Percentiles rank a stretch among this genome's conserved stretches.
These are phyloP conservation scores for Octodonta nipae DNA, from an alignment of 2,888 invertebrate species.

Conservation along the genomic window DNA sequence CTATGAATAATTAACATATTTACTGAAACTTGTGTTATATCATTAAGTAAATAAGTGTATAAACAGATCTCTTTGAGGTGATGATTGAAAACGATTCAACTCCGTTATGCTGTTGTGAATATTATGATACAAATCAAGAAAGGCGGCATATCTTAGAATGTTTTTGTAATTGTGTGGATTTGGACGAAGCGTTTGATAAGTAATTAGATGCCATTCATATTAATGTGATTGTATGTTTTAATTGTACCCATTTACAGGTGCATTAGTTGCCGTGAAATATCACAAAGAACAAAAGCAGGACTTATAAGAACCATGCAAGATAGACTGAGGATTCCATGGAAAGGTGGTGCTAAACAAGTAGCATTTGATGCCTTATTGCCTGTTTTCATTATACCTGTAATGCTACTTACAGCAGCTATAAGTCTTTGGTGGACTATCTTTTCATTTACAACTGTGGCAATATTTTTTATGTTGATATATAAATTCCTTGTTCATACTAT, in stretches of 20 bases:
- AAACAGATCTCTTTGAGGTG: too few relatives aligned
- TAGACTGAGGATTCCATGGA: slow-evolving; percentile 45
- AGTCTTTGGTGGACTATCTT: slow-evolving; percentile 34
- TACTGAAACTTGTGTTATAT: too few relatives aligned
- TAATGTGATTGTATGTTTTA: background rate
- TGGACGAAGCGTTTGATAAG: slow-evolving; percentile 44
- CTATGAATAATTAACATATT: too few relatives aligned
- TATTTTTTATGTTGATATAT: slow-evolving; percentile 25
- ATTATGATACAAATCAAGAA: slow-evolving; percentile 38
- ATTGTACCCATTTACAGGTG: background rate
- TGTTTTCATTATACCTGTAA: slow-evolving; percentile 36
- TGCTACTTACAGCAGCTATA: slow-evolving; percentile 38
- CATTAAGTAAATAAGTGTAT: too few relatives aligned
- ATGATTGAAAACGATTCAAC: slow-evolving; percentile 6
- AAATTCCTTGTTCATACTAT: slow-evolving; percentile 24
- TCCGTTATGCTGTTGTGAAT: slow-evolving; percentile 47
- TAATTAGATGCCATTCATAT: too few relatives aligned
- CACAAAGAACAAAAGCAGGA: slow-evolving; percentile 24
- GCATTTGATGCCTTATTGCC: slow-evolving; percentile 40
- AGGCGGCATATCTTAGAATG: slow-evolving; percentile 43
- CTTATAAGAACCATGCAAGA: slow-evolving; percentile 41
- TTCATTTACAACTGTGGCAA: slow-evolving; percentile 24
- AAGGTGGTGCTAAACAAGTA: slow-evolving; percentile 44
- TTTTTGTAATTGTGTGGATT: slow-evolving; percentile 45
- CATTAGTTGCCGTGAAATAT: background rate